phyloP scores from a whole-genome alignment of 1,140 invertebrate species.

The Drosophila melanica region DNA sequence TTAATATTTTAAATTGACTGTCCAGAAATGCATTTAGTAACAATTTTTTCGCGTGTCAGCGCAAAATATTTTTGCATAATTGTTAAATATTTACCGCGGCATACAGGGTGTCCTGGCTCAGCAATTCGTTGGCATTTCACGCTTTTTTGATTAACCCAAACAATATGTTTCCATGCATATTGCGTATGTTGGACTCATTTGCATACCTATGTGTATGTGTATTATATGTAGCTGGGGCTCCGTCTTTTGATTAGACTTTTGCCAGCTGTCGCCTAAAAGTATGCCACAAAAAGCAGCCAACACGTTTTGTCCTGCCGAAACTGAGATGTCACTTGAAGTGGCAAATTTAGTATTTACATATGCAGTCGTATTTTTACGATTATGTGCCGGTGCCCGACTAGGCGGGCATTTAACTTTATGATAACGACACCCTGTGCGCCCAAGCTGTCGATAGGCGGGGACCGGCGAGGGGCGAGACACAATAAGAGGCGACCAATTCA shows the following conservation, averaged over 20 bases:
- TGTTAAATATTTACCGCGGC: conserved; percentile 48
- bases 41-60: conserved; percentile 11
- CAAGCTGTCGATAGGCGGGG: not conserved
- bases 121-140: not conserved
- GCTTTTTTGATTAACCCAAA: conserved; percentile 13
- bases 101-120: conserved; percentile 36
- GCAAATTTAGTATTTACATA: conserved; percentile 46
- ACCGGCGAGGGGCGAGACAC: conserved; percentile 1
- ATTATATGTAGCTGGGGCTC: not conserved
- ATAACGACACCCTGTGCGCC: conserved; percentile 53
- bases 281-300: not conserved
- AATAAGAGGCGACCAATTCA: conserved; percentile 63
- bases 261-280: conserved; percentile 20
- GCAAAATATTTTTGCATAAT: conserved; percentile 42
- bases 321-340: conserved; percentile 22
- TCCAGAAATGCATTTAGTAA: conserved; percentile 15
- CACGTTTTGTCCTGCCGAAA: conserved; percentile 3
- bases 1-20: conserved; percentile 27
- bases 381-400: conserved; percentile 23
- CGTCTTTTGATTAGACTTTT: conserved; percentile 33
- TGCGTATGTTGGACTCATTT: conserved; percentile 19
- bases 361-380: conserved; percentile 38
- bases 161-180: conserved; percentile 4
- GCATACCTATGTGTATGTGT: conserved; percentile 2
- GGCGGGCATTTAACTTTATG: conserved; percentile 40